These are phyloP conservation scores for Enoplosus armatus DNA, from an alignment of 2,797 vertebrate species.

Conservation along the genomic window DNA sequence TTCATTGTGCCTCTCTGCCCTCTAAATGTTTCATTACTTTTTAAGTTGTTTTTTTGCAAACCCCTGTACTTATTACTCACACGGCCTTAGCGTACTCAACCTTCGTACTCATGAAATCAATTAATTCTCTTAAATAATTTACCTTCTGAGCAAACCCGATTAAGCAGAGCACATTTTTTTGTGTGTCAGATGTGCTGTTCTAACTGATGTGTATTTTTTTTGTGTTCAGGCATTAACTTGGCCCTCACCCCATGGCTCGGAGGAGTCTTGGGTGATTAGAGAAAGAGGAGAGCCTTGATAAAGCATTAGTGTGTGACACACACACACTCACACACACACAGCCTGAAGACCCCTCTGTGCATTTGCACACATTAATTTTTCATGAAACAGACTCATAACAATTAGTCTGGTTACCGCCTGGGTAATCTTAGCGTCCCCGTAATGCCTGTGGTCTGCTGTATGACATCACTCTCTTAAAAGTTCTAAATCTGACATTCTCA, in stretches of 20 bases:
- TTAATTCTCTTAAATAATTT: conserved; percentile 90
- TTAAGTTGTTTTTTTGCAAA: conserved; percentile 87
- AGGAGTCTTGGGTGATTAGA: conserved; percentile 86
- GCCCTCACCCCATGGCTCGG: conserved; percentile 74
- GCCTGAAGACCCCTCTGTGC: conserved; percentile 82
- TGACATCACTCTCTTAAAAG: conserved; percentile 87
- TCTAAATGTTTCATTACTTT: conserved; percentile 90
- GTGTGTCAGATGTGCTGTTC: conserved; percentile 76
- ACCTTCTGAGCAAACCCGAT: conserved; percentile 85
- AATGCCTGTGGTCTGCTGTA: conserved; percentile 81
- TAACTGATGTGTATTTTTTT: conserved; percentile 74
- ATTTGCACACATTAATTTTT: conserved; percentile 89
- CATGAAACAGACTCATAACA: conserved; percentile 88
- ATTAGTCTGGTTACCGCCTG: conserved; percentile 87
- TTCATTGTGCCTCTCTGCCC: conserved; percentile 81
- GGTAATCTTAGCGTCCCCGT: conserved; percentile 83
- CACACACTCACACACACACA: conserved; percentile 51
- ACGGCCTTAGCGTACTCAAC: conserved; percentile 85
- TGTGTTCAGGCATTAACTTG: conserved; percentile 80
- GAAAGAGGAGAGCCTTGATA: conserved; percentile 84
- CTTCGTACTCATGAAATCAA: conserved; percentile 88
- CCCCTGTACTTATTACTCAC: conserved; percentile 85
- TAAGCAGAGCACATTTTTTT: conserved; percentile 81
- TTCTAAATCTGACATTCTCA: conserved; percentile 83
- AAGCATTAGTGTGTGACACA: conserved; percentile 83